Evolutionary conservation across 2,797 vertebrate species (phyloP).

Genomic region (Rhodeus uyekii): DNA sequence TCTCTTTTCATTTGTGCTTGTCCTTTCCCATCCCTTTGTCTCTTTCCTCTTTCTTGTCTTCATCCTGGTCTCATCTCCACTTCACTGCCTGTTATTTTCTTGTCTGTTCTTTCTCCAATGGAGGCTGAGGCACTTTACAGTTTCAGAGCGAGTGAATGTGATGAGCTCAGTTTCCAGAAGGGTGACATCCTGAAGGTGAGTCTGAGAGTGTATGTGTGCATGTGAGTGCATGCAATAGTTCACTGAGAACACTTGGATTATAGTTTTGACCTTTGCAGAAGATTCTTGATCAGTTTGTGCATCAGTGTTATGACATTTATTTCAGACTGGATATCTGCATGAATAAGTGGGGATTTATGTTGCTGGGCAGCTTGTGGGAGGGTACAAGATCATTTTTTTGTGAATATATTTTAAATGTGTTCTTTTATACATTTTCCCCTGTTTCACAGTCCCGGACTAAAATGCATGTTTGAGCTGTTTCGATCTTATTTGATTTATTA

Average conservation of each 20-base stretch:
- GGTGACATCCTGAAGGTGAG: conserved; percentile 92
- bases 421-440: not conserved
- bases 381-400: not conserved
- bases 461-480: not conserved
- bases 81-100: not conserved
- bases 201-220: not conserved
- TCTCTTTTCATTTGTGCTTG: conserved; percentile 50
- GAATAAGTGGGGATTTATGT: not conserved
- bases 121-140: conserved; percentile 91
- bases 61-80: not conserved
- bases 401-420: not conserved
- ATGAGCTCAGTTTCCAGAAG: conserved; percentile 93
- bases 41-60: conserved; percentile 40
- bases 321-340: not conserved
- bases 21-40: conserved; percentile 35
- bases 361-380: not conserved
- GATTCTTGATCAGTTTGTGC: not conserved
- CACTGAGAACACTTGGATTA: not conserved
- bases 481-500: too few species aligned
- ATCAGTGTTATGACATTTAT: not conserved
- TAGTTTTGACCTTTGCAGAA: not conserved
- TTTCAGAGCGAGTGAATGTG: conserved; percentile 88
- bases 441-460: not conserved
- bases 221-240: not conserved
- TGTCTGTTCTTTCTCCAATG: conserved; percentile 70